Evolutionary conservation across 2,113 vertebrate species (phyloP).

Genomic region (Indicator maculatus): DNA sequence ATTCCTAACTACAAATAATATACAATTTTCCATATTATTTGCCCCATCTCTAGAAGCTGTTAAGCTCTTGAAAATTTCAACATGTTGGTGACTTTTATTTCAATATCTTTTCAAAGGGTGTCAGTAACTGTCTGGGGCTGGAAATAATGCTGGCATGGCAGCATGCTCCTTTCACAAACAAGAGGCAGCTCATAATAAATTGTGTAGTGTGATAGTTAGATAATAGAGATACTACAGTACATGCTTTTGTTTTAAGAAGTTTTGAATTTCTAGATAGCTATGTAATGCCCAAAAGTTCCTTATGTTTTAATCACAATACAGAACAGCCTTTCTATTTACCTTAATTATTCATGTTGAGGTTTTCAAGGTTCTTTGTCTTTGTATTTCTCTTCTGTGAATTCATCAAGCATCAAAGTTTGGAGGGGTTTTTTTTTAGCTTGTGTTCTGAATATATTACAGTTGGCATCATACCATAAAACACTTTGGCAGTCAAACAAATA

Average conservation of each 20-base stretch:
- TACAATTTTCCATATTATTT: not conserved
- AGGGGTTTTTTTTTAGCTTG: not conserved
- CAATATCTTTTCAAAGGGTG: not conserved
- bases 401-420: conserved; percentile 39
- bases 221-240: not conserved
- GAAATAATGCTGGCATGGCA: not conserved
- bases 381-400: conserved; percentile 35
- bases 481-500: conserved; percentile 70
- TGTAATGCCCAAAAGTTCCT: not conserved
- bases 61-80: not conserved
- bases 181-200: not conserved
- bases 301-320: conserved; percentile 32
- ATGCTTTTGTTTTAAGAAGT: conserved; percentile 37
- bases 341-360: conserved; percentile 36
- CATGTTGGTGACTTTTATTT: not conserved
- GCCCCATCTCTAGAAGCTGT: not conserved
- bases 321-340: conserved; percentile 7
- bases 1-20: not conserved
- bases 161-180: not conserved
- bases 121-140: not conserved
- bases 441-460: conserved; percentile 31
- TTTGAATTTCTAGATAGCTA: conserved; percentile 52
- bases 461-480: conserved; percentile 69
- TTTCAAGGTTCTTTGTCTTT: conserved; percentile 44
- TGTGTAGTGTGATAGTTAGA: not conserved